These are phyloP conservation scores for Mactra quadrangularis DNA, from an alignment of 1,140 invertebrate genomes.

Conservation along the genomic window DNA sequence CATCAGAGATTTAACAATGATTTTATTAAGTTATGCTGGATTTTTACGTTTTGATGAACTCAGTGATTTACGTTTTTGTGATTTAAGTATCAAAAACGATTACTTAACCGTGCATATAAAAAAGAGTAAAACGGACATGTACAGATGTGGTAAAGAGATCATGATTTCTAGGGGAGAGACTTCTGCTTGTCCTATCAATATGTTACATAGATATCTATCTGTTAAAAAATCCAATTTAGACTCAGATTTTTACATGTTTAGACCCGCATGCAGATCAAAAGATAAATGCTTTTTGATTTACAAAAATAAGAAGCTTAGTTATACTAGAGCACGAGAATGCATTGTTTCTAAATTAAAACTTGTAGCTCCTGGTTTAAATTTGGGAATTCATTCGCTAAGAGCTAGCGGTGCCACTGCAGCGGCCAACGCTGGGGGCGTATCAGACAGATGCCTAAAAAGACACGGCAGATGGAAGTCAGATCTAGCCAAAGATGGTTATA, in stretches of 20 bases:
- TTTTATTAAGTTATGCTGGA: slow-evolving; percentile 39
- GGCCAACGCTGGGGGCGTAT: neutral
- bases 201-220: slow-evolving; percentile 52
- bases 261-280: neutral
- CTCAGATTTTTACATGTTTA: too few relatives aligned
- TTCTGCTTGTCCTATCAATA: slow-evolving; percentile 43
- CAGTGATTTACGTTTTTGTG: slow-evolving; percentile 41
- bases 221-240: too few relatives aligned
- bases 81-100: slow-evolving; percentile 39
- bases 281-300: neutral
- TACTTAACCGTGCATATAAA: slow-evolving; percentile 28
- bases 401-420: neutral
- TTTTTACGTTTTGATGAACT: slow-evolving; percentile 59
- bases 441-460: neutral
- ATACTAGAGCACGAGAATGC: neutral
- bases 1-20: slow-evolving; percentile 9
- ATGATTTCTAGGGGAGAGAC: slow-evolving; percentile 45
- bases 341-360: neutral
- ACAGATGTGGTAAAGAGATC: slow-evolving; percentile 51
- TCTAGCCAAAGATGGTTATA: slow-evolving; percentile 5
- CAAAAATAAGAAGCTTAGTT: neutral
- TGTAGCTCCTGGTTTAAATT: neutral
- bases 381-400: slow-evolving; percentile 15
- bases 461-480: slow-evolving; percentile 13
- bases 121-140: slow-evolving; percentile 61